Base-by-base conservation (phyloP, 2,797 vertebrate species). In the Scomberomorus guttatus region DNA sequence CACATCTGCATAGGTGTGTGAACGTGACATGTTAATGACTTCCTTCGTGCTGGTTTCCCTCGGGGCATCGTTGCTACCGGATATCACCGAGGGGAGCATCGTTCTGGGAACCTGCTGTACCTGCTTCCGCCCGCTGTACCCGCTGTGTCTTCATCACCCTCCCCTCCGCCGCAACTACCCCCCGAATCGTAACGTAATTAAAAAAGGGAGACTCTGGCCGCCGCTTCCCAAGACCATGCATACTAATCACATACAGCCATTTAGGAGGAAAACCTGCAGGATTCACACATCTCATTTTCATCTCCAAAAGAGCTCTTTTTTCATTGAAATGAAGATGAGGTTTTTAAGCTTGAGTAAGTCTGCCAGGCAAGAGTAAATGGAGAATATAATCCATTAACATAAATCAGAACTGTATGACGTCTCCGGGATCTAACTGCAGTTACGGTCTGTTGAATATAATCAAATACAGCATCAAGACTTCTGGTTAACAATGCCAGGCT, bases 361-460 rank as follows among this genome's bases (percentile, higher is more conserved):
- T 90, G 87, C 84, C 86, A 91, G 89, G 79, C 81, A 81, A 79
- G 71, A 90, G 84, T 87, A 93, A 88, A 93, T 93, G 91, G 92
- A 93, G 90, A 90, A 92, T 90, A 87, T 91, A 88, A 92, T 87
- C 87, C 87, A 94, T 94, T 93, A 93, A 92, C 93, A 95, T 94
- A 93, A 94, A 94, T 94, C 90, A 90, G 72, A 81, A 90, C 74
- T 89, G 85, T 81, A 87, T 90, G 86, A 86, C 63, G 71, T 89
- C 85, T 86, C 79, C 22, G 24, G 79, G 75, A 74, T 48, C 65
- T 69, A 51, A 78, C 74, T 79, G 85, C 70, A 69, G 87, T 75
- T 88, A 80, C 65, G 61, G 83, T 92, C 90, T 84, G 88, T 89
- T 90, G 90, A 83, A 85, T 83, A 69, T 78, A 86, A 89, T 91